Base-by-base conservation (phyloP, 2,888 invertebrate species). In the Pelosia muscerda region DNA sequence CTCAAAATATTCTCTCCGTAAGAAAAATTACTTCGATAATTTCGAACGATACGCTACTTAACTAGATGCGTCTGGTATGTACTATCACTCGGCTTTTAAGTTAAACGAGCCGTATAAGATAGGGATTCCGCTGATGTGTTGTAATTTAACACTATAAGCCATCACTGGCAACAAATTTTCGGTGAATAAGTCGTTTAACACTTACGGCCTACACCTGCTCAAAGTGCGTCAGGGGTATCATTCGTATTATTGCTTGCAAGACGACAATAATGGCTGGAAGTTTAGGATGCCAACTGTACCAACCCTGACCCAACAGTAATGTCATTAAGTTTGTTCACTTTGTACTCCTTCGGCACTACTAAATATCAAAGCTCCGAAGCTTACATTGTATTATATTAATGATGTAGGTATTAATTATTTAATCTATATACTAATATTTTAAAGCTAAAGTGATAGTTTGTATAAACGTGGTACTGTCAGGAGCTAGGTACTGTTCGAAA, bases 241-340 rank as follows among this genome's bases (percentile, higher is more conserved):
- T 86, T 83, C 76, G 74, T 83, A 81, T 85, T 84, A 83, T 85
- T 81, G 82, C 83, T 84, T 78, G 79, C 78, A 82, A 80, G 82
- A 75, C 78, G 81, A 82, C 78, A 78, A 73, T 77, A 77, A 74
- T 73, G 74, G 79, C 75, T 69, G 66, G 84, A 84, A 83, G 75
- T 82, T 85, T 83, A 63, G 70, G 71, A 73, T 74, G 67, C 66
- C 77, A 78, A 68, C 79, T 81, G 77, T 75, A 68, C 63, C 77
- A 78, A 67, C 79, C 82, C 77, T 78, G 72, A 68, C 72, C 69
- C 71, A 58, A 67, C 64, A 65, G 58, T 78, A 72, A 77, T 78
- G 71, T 75, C 77, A 80, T 84, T 83, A 80, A 70, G 76, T 71
- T 78, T 74, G 68, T 76, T 79, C 74, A 69, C 72, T 76, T 74